Evolutionary conservation across 2,113 vertebrate genomes (phyloP).

Genomic region (Capra hircus): DNA sequence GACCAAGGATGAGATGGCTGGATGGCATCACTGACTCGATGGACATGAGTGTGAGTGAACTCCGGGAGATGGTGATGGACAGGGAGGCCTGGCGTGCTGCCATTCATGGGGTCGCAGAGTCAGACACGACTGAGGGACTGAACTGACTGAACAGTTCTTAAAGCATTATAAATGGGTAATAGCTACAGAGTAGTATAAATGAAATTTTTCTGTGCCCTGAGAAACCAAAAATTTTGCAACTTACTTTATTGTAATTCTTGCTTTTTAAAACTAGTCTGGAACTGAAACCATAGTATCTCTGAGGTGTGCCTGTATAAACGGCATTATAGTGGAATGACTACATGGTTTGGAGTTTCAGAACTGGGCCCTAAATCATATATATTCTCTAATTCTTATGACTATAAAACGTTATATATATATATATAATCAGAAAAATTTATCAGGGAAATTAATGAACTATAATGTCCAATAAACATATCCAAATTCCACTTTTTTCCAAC

Average conservation of each 20-base stretch:
- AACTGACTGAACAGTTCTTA: neutral
- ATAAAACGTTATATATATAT: neutral
- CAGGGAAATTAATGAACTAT: neutral
- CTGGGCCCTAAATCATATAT: neutral
- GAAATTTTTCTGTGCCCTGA: neutral
- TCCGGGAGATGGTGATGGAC: no score
- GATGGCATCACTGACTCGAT: no score
- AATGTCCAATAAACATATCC: neutral
- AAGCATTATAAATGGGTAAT: neutral
- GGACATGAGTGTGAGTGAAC: no score
- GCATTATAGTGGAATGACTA: neutral
- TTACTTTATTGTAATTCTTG: neutral
- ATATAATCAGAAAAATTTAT: neutral
- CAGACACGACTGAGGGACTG: no score
- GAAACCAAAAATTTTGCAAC: neutral
- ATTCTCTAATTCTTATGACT: neutral
- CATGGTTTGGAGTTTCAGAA: neutral
- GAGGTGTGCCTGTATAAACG: neutral
- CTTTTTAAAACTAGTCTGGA: neutral
- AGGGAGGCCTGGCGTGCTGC: no score
- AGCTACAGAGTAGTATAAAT: neutral
- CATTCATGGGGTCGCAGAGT: no score
- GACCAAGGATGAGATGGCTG: no score
- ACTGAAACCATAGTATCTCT: neutral
- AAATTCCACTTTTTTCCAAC: neutral